Percentiles rank a stretch among this genome's conserved stretches.
Conservation (phyloP, 2,888 invertebrate species). For the Callosobruchus maculatus region DNA sequence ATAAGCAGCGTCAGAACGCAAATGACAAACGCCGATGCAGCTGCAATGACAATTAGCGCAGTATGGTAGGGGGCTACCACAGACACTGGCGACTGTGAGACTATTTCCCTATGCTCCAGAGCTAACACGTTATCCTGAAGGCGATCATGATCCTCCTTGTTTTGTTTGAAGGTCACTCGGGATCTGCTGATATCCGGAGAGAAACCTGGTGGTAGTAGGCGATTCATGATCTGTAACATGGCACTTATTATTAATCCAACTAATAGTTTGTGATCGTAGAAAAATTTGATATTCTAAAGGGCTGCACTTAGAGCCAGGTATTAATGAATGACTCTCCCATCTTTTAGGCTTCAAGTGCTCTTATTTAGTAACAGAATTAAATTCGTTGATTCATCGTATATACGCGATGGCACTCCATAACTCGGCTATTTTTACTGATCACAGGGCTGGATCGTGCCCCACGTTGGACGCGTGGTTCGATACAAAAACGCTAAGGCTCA, state of each 20-base stretch:
- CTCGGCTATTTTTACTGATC: too few species aligned
- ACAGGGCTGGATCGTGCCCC: too few species aligned
- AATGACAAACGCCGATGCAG: slow-evolving; percentile 75
- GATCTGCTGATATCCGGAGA: slow-evolving; percentile 63
- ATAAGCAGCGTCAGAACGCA: slow-evolving; percentile 72
- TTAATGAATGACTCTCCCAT: too few species aligned
- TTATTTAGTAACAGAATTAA: too few species aligned
- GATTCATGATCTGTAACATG: slow-evolving; percentile 48
- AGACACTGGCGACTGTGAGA: slow-evolving; percentile 65
- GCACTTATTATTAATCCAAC: neutral
- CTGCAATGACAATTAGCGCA: slow-evolving; percentile 72
- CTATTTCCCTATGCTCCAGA: slow-evolving; percentile 64
- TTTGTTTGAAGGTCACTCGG: slow-evolving; percentile 57
- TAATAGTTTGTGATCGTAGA: too few species aligned
- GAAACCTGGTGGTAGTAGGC: slow-evolving; percentile 48
- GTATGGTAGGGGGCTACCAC: slow-evolving; percentile 70
- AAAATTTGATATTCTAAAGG: too few species aligned
- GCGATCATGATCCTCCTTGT: slow-evolving; percentile 32
- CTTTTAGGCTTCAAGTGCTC: too few species aligned
- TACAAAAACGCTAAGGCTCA: too few species aligned
- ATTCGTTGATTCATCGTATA: too few species aligned
- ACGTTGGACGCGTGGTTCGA: too few species aligned
- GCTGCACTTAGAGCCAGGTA: too few species aligned
- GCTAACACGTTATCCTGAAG: slow-evolving; percentile 49
- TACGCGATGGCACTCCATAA: too few species aligned